These are phyloP conservation scores for Coptodon rendalli DNA, from an alignment of 2,113 vertebrate species.

Conservation along the genomic window DNA sequence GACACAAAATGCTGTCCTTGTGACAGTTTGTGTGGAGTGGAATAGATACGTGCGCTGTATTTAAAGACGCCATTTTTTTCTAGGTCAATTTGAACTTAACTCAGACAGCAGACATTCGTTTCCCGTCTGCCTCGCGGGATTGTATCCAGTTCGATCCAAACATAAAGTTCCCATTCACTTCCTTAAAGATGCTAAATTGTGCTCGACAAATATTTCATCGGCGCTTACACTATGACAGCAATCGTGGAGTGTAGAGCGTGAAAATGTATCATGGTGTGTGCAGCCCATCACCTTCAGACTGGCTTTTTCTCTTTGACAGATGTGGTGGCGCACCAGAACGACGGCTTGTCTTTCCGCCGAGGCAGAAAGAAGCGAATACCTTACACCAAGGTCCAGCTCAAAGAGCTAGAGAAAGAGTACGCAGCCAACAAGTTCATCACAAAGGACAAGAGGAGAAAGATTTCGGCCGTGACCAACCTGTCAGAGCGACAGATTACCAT, in stretches of 20 bases:
- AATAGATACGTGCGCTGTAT: too few relatives aligned
- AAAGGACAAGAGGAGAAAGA: slow-evolving; percentile 93
- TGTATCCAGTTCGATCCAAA: background rate
- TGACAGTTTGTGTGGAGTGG: background rate
- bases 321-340: slow-evolving; percentile 78
- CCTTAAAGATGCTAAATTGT: background rate
- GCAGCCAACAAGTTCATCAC: slow-evolving; percentile 92
- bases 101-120: background rate
- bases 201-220: background rate
- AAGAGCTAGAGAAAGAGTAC: slow-evolving; percentile 93
- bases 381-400: slow-evolving; percentile 89
- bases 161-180: background rate
- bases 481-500: slow-evolving; percentile 94
- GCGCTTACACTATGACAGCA: background rate
- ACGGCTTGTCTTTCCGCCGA: slow-evolving; percentile 85
- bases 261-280: background rate
- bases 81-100: background rate
- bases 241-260: background rate
- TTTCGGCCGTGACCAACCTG: slow-evolving; percentile 84
- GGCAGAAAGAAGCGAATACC: slow-evolving; percentile 92
- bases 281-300: background rate
- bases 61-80: background rate
- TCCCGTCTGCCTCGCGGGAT: background rate
- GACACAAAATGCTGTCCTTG: background rate
- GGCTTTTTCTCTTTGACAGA: slow-evolving; percentile 66